Evolutionary conservation across 2,113 vertebrate genomes (phyloP), one percentile per base, ranked within the genome.

Genomic region (Bubo blakistoni): DNA sequence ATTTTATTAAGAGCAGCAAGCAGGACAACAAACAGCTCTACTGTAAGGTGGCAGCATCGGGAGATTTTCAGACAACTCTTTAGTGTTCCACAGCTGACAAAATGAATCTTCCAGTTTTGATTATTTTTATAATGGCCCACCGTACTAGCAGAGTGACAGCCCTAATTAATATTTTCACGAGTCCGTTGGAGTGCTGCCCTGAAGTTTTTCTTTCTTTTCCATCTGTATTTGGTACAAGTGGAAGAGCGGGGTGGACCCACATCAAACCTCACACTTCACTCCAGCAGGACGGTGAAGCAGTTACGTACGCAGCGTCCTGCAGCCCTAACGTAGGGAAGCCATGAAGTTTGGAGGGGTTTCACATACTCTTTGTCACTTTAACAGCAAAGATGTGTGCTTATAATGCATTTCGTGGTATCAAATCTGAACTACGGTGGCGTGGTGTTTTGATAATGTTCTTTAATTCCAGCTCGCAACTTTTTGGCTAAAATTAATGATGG

Each of bases 1-100:
- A 14, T 8, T 67, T 19, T 7, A 0, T 19, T 36, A 9, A 9
- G 8, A 5, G 0, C 47, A 51, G 38, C 61, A 10, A 13, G 55
- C 12, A 1, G 42, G 18, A 6, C 24, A 10, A 2, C 30, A 15
- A 9, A 4, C 0, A 10, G 7, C 0, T 6, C 0, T 9, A 0
- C 47, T 58, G 10, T 9, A 1, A 61, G 32, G 13, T 32, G 61
- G 18, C n/a, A 7, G 11, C 1, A 0, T 3, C 1, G 0, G 4
- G 34, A 36, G 29, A 4, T 34, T 44, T 47, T 46, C 58, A 11
- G 26, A 5, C 27, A 8, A 0, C 19, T 24, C 21, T 57, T 11
- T 1, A 54, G 57, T 36, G 22, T 84, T 72, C 44, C n/a, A 26
- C 51, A 93, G 82, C 66, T 84, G 36, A 76, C 42, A 80, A 78